These are phyloP conservation scores for Hypselothyrea guttata DNA, from an alignment of 2,888 invertebrate species.

Conservation along the genomic window DNA sequence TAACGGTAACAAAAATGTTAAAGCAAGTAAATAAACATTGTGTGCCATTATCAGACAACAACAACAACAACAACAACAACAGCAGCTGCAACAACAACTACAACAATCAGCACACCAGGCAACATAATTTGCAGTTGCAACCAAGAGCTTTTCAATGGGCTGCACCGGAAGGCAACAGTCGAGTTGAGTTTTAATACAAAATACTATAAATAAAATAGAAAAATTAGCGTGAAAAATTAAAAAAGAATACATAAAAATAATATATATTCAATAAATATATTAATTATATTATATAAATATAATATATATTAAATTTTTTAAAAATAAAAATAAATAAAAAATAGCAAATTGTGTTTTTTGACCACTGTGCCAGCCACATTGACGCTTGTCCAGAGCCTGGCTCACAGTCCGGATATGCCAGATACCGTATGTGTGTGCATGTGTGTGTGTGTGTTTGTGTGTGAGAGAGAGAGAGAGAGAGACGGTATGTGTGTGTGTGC, in stretches of 20 bases:
- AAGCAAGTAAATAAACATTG: conserved; percentile 76
- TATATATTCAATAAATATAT: not conserved
- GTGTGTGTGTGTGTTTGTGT: conserved; percentile 4
- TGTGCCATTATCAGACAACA: conserved; percentile 70
- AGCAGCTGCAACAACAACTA: conserved; percentile 25
- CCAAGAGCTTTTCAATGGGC: conserved; percentile 70
- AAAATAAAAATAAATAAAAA: not conserved
- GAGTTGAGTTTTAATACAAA: not conserved
- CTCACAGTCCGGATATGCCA: conserved; percentile 57
- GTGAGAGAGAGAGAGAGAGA: conserved; percentile 9
- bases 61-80: conserved; percentile 55
- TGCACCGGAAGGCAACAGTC: conserved; percentile 12
- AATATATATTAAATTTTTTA: not conserved
- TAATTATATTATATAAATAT: not conserved
- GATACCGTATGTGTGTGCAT: conserved; percentile 37
- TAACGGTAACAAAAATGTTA: conserved; percentile 50
- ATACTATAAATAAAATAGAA: not conserved
- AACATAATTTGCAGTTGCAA: conserved; percentile 74
- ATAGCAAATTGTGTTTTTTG: too few relatives aligned
- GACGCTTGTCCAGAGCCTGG: conserved; percentile 42
- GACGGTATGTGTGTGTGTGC: conserved; percentile 15
- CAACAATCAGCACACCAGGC: conserved; percentile 61
- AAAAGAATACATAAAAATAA: not conserved
- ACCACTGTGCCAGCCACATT: conserved; percentile 30
- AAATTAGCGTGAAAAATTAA: not conserved